Conservation (phyloP, 2,113 vertebrate genomes). For the Ophthalmolycus amberensis region DNA sequence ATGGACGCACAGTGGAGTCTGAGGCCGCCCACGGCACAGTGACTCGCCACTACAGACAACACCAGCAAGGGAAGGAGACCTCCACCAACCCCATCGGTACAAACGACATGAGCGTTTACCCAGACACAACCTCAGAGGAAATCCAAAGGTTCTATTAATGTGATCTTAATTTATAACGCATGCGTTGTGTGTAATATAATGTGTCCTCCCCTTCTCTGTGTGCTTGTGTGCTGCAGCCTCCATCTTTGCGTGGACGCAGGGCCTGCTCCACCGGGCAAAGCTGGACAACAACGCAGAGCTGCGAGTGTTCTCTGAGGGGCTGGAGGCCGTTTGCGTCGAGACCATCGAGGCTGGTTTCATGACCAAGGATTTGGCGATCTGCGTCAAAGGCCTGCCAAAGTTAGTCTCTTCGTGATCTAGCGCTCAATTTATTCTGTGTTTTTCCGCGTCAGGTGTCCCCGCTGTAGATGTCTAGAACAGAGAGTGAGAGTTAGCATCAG, state of each 20-base stretch:
- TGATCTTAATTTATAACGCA: too few species aligned
- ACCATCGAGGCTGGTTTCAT: constrained; percentile 98
- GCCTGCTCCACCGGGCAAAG: constrained; percentile 93
- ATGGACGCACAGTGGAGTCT: constrained; percentile 95
- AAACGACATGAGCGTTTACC: constrained; percentile 59
- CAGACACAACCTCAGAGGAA: not conserved
- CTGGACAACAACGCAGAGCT: constrained; percentile 92
- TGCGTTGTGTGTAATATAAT: not conserved
- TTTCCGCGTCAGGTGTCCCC: too few species aligned
- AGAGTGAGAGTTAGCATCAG: too few species aligned
- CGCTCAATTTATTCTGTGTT: not conserved
- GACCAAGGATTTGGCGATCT: constrained; percentile 98
- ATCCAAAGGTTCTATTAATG: not conserved
- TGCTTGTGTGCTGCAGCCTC: constrained; percentile 84
- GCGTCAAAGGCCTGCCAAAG: constrained; percentile 95
- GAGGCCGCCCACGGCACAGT: constrained; percentile 98
- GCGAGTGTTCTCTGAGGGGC: constrained; percentile 85
- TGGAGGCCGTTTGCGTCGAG: constrained; percentile 95
- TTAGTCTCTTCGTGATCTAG: constrained; percentile 77
- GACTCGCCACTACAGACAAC: constrained; percentile 94
- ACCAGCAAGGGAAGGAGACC: constrained; percentile 97
- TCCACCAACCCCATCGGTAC: constrained; percentile 98
- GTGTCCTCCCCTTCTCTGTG: not conserved
- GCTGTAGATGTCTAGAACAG: too few species aligned
- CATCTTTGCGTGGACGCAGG: constrained; percentile 97